Evolutionary conservation across 1,140 invertebrate species (phyloP).

Genomic region (Drosophila jambulina): DNA sequence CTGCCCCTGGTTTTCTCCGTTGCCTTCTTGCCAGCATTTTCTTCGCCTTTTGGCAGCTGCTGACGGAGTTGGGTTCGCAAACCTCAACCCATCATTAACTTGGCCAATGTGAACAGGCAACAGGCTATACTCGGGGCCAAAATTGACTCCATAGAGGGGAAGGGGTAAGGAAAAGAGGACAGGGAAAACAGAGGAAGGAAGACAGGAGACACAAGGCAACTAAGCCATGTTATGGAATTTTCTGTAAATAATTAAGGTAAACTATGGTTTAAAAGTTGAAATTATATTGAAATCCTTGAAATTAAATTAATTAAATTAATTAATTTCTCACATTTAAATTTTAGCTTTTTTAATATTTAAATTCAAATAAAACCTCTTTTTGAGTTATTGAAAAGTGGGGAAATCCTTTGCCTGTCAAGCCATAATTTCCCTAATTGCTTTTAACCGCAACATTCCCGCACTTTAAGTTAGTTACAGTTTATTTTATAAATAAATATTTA

Average conservation of each 20-base stretch:
- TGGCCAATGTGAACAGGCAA: constrained; percentile 58
- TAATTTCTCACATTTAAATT: neutral
- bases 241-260: neutral
- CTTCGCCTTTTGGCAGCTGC: constrained; percentile 47
- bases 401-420: neutral
- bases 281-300: neutral
- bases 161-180: neutral
- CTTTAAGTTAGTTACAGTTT: neutral
- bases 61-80: constrained; percentile 70
- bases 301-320: neutral
- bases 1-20: neutral
- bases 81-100: constrained; percentile 84
- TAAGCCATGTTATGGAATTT: neutral
- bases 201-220: constrained; percentile 4
- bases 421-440: neutral
- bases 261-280: neutral
- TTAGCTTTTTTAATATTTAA: neutral
- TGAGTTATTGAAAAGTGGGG: too few relatives aligned
- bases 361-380: neutral
- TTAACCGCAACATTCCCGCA: too few relatives aligned
- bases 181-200: constrained; percentile 16
- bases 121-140: constrained; percentile 24
- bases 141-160: neutral
- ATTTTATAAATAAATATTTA: neutral
- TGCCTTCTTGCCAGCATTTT: constrained; percentile 30